phyloP scores from a whole-genome alignment of 2,888 invertebrate species.

The Melieria omissa region DNA sequence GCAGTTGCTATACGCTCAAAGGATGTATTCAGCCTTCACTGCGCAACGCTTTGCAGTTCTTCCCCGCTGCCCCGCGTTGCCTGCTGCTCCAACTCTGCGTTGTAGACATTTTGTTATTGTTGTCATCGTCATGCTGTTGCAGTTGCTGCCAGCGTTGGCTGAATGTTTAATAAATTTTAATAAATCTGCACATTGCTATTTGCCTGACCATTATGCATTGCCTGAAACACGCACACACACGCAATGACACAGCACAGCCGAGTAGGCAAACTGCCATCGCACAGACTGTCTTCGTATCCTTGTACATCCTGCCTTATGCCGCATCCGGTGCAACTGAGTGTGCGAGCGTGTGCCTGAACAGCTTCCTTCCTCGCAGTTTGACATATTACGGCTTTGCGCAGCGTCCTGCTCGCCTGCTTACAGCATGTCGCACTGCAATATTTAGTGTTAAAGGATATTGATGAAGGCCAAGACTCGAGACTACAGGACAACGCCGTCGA shows the following conservation, averaged over 20 bases:
- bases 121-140: neutral
- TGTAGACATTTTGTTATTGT: no score
- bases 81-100: no score
- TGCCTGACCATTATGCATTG: slow-evolving; percentile 7
- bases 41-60: no score
- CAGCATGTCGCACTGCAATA: neutral
- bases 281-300: slow-evolving; percentile 5
- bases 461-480: slow-evolving; percentile 19
- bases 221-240: neutral
- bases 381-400: no score
- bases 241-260: neutral
- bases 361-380: no score
- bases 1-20: no score
- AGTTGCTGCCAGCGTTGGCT: neutral
- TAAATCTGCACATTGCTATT: slow-evolving; percentile 2
- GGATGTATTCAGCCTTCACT: no score
- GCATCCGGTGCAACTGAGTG: no score
- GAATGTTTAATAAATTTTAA: slow-evolving; percentile 4
- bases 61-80: no score
- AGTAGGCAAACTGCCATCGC: neutral
- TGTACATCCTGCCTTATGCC: neutral
- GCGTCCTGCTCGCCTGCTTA: no score
- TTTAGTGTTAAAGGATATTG: slow-evolving; percentile 34
- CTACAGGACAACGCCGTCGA: no score
- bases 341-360: no score